These are phyloP conservation scores for Amphilophus citrinellus DNA, from an alignment of 2,113 vertebrate genomes.

Conservation along the genomic window DNA sequence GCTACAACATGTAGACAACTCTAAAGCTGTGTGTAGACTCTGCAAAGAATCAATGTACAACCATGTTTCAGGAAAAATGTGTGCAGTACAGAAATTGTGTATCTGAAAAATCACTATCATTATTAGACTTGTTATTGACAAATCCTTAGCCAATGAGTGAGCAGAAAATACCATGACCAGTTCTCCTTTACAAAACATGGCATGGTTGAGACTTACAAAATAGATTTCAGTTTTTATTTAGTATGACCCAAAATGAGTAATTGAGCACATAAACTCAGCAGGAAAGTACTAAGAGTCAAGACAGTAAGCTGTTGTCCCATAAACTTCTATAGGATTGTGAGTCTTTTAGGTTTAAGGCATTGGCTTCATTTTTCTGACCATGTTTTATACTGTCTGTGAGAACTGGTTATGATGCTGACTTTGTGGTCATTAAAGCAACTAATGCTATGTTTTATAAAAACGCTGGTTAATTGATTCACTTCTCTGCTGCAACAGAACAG, in stretches of 20 bases:
- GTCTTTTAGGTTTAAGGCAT: too few species aligned
- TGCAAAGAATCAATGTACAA: rapidly evolving
- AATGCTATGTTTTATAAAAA: too few species aligned
- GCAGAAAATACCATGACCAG: not conserved
- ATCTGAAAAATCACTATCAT: too few species aligned
- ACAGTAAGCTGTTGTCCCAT: too few species aligned
- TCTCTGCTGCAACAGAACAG: too few species aligned
- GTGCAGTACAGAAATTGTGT: too few species aligned
- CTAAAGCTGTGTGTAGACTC: too few species aligned
- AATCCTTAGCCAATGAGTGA: not conserved
- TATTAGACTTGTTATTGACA: not conserved
- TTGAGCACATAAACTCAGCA: not conserved
- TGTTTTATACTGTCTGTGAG: too few species aligned
- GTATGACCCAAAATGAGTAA: not conserved
- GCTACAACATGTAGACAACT: not conserved
- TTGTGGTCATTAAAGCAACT: not conserved
- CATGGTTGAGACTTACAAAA: not conserved
- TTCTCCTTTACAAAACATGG: too few species aligned
- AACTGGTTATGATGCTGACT: not conserved
- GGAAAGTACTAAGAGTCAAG: not conserved
- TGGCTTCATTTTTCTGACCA: not conserved
- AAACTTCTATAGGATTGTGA: too few species aligned
- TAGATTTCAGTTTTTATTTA: not conserved
- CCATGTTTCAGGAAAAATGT: too few species aligned
- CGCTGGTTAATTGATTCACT: too few species aligned